Evolutionary conservation across 1,140 invertebrate species (phyloP), one percentile per base, ranked within the genome.

Genomic region (Lethrus apterus): DNA sequence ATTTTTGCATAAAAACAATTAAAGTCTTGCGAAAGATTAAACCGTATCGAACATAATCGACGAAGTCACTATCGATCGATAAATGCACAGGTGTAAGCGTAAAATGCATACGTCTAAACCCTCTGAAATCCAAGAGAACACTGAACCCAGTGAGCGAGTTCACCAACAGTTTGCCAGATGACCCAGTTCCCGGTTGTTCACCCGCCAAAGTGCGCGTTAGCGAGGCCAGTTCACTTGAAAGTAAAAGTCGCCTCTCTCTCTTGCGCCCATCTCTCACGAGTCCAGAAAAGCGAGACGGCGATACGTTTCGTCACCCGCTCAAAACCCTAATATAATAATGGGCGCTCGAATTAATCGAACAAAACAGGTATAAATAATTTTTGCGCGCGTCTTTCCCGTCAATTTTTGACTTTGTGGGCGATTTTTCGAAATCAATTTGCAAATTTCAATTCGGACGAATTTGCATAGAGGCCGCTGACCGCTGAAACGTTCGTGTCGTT

Each of bases 111-210:
- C 63, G 60, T 61, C 62, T 51, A 52, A 38, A 50, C 60, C 31
- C 26, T 40, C 48, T 54, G 59, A 57, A 56, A 56, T 55, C 52
- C 60, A 51, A 59, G 54, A 59, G 58, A 57, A 51, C 45, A 66
- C 64, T 68, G 63, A 66, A 57, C 59, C 51, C 67, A 66, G 58
- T 45, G 51, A 50, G 62, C 62, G 67, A 65, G 57, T 60, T 64
- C 68, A 64, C 69, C 71, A 67, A 70, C 71, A 72, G 60, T 73
- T 73, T 64, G 64, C 66, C 72, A 70, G 69, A 65, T 78, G 79
- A 79, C 78, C 79, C 72, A 80, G 67, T 78, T 80, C 60, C 65
- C 70, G 78, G 73, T 70, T 72, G 71, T 71, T 73, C 69, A 78
- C 72, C 74, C 69, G 70, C 50, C 57, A 54, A 60, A 60, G 60